phyloP scores from a whole-genome alignment of 2,113 vertebrate genomes.

The Notarius lentiginosus region DNA sequence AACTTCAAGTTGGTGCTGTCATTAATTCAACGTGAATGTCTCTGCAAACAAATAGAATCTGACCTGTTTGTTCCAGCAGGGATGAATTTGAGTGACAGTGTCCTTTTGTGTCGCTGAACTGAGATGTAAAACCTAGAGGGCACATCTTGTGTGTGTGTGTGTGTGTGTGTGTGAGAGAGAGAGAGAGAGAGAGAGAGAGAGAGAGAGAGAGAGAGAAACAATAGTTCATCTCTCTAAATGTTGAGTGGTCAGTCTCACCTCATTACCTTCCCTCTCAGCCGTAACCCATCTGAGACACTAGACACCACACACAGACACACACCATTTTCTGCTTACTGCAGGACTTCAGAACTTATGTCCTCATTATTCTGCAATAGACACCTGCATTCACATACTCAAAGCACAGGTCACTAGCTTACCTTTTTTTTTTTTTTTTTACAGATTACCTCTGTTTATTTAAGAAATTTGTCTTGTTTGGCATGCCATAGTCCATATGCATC shows the following conservation, averaged over 20 bases:
- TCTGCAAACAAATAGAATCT: not conserved
- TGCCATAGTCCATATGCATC: not conserved
- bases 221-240: conserved; percentile 23
- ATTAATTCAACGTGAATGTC: not conserved
- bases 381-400: not conserved
- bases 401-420: not conserved
- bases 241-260: conserved; percentile 11
- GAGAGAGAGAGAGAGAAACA: not conserved
- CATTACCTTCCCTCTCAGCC: conserved; percentile 15
- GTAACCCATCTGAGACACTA: not conserved
- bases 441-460: not conserved
- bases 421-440: not conserved
- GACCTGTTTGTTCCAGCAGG: not conserved
- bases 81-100: not conserved
- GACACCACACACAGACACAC: conserved; percentile 3
- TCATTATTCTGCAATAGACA: not conserved
- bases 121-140: not conserved
- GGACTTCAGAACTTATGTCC: not conserved
- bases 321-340: not conserved
- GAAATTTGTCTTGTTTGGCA: not conserved
- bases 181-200: not conserved
- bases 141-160: conserved; percentile 4
- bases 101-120: not conserved
- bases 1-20: not conserved
- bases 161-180: not conserved